Evolutionary conservation across 2,888 invertebrate genomes (phyloP).

Genomic region (Drosophila picticornis): DNA sequence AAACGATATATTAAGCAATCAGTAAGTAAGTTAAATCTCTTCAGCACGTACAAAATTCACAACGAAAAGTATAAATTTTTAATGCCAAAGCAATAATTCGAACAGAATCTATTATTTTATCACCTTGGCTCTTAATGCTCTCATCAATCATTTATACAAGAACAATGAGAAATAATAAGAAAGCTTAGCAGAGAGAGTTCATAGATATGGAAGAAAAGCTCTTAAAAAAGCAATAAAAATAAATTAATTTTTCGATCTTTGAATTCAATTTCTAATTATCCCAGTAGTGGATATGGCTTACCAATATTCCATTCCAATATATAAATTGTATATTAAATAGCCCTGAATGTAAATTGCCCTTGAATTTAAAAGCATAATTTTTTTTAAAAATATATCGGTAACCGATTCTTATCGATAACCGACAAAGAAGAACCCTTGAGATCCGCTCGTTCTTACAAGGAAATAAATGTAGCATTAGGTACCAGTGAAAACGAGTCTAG

Average conservation of each 20-base stretch:
- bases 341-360: background rate
- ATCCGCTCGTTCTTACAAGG: background rate
- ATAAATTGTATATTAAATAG: background rate
- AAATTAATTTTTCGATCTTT: background rate
- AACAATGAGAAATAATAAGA: background rate
- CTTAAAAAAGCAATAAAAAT: background rate
- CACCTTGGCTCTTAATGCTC: background rate
- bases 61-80: background rate
- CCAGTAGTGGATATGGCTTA: background rate
- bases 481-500: too few relatives aligned
- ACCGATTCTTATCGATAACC: background rate
- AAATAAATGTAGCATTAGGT: background rate
- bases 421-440: background rate
- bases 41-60: background rate
- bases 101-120: background rate
- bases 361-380: background rate
- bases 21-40: background rate
- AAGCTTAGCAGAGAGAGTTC: background rate
- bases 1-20: background rate
- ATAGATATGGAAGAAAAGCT: background rate
- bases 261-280: background rate
- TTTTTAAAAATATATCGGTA: background rate
- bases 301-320: background rate
- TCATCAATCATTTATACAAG: background rate
- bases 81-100: background rate